Base-by-base conservation (phyloP, 2,113 vertebrate genomes). In the Pollachius pollachius region DNA sequence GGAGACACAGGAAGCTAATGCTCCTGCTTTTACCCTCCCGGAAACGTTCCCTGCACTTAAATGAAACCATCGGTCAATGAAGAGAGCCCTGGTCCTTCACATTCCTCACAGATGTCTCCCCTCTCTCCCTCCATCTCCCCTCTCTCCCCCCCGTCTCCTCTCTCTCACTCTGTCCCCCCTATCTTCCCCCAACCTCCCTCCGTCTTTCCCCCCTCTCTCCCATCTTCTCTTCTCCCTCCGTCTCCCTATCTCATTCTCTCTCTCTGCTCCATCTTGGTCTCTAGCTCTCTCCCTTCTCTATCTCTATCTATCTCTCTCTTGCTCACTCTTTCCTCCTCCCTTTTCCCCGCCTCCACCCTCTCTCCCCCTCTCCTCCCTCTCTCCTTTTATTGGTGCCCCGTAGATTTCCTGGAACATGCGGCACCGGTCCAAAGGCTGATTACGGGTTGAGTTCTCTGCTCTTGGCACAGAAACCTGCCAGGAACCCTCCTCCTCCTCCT, bases 391-490 rank as follows among this genome's bases (percentile, higher is more conserved):
- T 48, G 41, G 41, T 41, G 61, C 62, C 73, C 68, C 4, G n/a
- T 37, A 27, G 58, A 66, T 70, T 57, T 72, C 68, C 65, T 59
- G 54, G 73, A 80, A 66, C 70, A 62, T 54, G 73, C 60, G 63
- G 70, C 75, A 71, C 65, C 71, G 72, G 71, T 78, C 68, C 64
- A 65, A 54, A 68, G 73, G 79, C 79, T 80, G 79, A 84, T 84
- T 86, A 72, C 23, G 67, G 80, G 84, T 74, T 83, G 71, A 85
- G 86, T 82, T 72, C 81, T 30, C 75, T 73, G 77, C 80, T 77
- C 80, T 80, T 76, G 80, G 74, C 81, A 73, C 65, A 71, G 71
- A 74, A 63, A 67, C 81, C 65, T n/a, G 15, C 54, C 54, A 16
- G 54, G 17, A 17, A 1, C 23, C 15, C 54, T 16, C 4, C 54